Evolutionary conservation across 1,140 invertebrate genomes (phyloP).

Genomic region (Triops longicaudatus): DNA sequence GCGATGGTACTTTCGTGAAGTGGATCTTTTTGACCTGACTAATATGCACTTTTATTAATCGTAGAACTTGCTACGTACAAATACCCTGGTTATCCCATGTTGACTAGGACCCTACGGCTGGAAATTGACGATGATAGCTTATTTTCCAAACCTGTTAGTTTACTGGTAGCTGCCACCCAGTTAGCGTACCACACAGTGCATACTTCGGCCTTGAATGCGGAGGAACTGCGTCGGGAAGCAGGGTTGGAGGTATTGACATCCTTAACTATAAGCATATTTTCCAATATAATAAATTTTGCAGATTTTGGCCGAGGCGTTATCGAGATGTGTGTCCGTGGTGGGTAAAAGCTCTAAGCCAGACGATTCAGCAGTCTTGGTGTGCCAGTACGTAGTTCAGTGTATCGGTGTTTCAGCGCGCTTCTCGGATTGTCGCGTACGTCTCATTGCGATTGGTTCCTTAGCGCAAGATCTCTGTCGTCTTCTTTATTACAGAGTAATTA

Average conservation of each 20-base stretch:
- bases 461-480: conserved; percentile 82
- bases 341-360: conserved; percentile 63
- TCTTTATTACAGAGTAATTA: conserved; percentile 73
- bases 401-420: conserved; percentile 93
- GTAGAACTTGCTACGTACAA: conserved; percentile 90
- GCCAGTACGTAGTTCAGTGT: conserved; percentile 80
- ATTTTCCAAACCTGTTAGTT: conserved; percentile 77
- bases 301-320: conserved; percentile 77
- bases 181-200: conserved; percentile 92
- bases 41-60: conserved; percentile 30
- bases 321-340: conserved; percentile 81
- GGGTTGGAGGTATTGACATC: conserved; percentile 64
- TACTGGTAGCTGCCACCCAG: conserved; percentile 85
- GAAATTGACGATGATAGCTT: conserved; percentile 88
- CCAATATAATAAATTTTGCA: conserved; percentile 36
- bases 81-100: conserved; percentile 96
- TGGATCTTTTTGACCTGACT: not conserved
- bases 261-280: conserved; percentile 18
- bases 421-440: conserved; percentile 74
- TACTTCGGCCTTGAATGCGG: conserved; percentile 94
- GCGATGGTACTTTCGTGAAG: conserved; percentile 53
- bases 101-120: conserved; percentile 90
- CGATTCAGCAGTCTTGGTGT: conserved; percentile 78
- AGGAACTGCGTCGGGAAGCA: conserved; percentile 87
- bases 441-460: conserved; percentile 76